phyloP scores from a whole-genome alignment of 1,140 invertebrate species.

The Drosophila teissieri region DNA sequence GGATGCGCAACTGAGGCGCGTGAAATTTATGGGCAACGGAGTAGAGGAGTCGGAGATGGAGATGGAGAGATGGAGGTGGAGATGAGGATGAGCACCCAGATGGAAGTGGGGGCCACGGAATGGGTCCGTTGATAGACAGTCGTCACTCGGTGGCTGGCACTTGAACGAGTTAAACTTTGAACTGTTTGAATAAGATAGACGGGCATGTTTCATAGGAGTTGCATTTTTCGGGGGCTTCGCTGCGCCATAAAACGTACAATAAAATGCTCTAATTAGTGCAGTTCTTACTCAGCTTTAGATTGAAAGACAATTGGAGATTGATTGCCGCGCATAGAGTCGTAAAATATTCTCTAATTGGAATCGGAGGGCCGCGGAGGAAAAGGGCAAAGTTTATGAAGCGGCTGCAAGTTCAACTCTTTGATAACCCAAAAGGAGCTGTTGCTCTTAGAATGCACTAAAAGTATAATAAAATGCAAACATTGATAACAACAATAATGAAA shows the following conservation, averaged over 20 bases:
- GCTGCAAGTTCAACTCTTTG: constrained; percentile 18
- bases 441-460: neutral
- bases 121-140: constrained; percentile 57
- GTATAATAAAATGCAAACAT: too few species aligned
- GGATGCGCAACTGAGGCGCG: constrained; percentile 76
- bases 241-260: constrained; percentile 56
- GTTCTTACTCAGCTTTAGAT: constrained; percentile 24
- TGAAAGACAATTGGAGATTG: constrained; percentile 60
- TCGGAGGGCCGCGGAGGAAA: constrained; percentile 12
- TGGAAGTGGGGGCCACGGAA: constrained; percentile 3
- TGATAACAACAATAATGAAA: too few species aligned
- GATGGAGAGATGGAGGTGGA: neutral
- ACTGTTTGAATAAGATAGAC: constrained; percentile 48
- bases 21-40: constrained; percentile 69
- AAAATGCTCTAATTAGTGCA: constrained; percentile 66
- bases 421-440: constrained; percentile 2
- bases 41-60: constrained; percentile 10
- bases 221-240: constrained; percentile 31
- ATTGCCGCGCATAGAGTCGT: constrained; percentile 42
- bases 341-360: constrained; percentile 49
- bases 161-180: constrained; percentile 74
- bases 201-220: constrained; percentile 32
- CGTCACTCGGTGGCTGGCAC: constrained; percentile 65
- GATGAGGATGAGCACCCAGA: too few species aligned
- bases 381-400: constrained; percentile 16